Evolutionary conservation across 2,888 invertebrate species (phyloP).

Genomic region (Dolichomitus sp.): DNA sequence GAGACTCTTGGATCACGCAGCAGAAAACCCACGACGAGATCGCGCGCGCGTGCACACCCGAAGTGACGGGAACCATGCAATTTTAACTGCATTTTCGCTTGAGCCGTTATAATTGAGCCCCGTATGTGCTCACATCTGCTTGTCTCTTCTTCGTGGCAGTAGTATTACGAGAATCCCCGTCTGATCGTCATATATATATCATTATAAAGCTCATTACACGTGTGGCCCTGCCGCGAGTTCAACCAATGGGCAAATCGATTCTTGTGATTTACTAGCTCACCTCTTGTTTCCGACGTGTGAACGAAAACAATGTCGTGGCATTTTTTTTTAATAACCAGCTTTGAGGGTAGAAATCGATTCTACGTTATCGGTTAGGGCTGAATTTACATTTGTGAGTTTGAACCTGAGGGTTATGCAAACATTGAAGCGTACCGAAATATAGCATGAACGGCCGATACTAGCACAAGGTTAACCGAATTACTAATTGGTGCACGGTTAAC

Average conservation of each 20-base stretch:
- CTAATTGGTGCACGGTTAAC: no score
- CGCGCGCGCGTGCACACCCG: conserved; percentile 64
- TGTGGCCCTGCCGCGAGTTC: neutral
- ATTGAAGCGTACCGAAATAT: no score
- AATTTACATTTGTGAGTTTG: no score
- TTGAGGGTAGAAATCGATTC: no score
- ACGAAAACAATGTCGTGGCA: neutral
- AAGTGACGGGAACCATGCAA: conserved; percentile 78
- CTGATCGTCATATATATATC: conserved; percentile 25
- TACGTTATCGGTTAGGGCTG: no score
- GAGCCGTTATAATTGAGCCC: conserved; percentile 81
- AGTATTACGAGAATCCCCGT: conserved; percentile 32
- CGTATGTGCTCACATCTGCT: conserved; percentile 51
- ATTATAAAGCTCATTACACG: conserved; percentile 18
- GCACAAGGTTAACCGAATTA: no score
- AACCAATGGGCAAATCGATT: conserved; percentile 17
- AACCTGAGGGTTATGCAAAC: no score
- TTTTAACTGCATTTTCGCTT: conserved; percentile 83
- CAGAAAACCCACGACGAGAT: conserved; percentile 45
- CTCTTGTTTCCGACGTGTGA: neutral
- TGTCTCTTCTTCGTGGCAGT: conserved; percentile 35
- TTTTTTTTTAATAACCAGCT: neutral
- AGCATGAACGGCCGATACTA: no score
- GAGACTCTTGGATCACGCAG: conserved; percentile 36
- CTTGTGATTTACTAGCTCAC: neutral